These are phyloP conservation scores for Tholera decimalis DNA, from an alignment of 2,888 invertebrate genomes.

Conservation along the genomic window DNA sequence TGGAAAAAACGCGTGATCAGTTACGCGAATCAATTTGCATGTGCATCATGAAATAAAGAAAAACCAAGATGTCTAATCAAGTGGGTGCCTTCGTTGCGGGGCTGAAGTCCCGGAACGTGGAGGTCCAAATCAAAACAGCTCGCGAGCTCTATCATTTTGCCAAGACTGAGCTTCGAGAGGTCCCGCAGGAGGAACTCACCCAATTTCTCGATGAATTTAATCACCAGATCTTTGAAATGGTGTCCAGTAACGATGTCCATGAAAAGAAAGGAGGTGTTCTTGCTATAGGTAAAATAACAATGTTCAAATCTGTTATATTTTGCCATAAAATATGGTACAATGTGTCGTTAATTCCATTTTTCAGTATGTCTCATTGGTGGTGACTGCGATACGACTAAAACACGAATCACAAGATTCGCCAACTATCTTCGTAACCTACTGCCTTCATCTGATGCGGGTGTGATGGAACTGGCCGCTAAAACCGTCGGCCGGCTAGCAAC, in stretches of 20 bases:
- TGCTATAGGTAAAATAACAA: constrained; percentile 94
- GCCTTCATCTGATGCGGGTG: constrained; percentile 97
- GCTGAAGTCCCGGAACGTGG: constrained; percentile 97
- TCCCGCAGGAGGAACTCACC: constrained; percentile 97
- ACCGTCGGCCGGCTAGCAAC: constrained; percentile 98
- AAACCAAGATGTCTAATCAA: constrained; percentile 86
- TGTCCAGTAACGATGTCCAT: constrained; percentile 97
- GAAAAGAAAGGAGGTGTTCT: constrained; percentile 99
- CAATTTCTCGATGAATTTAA: constrained; percentile 98
- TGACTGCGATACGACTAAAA: constrained; percentile 97
- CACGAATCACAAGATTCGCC: constrained; percentile 97
- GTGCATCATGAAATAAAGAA: constrained; percentile 65
- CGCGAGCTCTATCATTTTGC: constrained; percentile 97
- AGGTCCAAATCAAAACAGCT: constrained; percentile 96
- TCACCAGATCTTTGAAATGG: constrained; percentile 99
- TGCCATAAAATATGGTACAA: background rate
- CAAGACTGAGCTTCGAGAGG: constrained; percentile 97
- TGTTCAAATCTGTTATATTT: background rate
- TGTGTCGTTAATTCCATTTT: constrained; percentile 58
- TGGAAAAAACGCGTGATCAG: constrained; percentile 34
- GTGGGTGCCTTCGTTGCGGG: constrained; percentile 96
- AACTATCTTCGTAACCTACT: constrained; percentile 97
- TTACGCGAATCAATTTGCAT: constrained; percentile 31
- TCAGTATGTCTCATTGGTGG: constrained; percentile 98
- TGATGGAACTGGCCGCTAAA: constrained; percentile 99